Evolutionary conservation across 2,113 vertebrate species (phyloP).

Genomic region (Polypterus bichir): DNA sequence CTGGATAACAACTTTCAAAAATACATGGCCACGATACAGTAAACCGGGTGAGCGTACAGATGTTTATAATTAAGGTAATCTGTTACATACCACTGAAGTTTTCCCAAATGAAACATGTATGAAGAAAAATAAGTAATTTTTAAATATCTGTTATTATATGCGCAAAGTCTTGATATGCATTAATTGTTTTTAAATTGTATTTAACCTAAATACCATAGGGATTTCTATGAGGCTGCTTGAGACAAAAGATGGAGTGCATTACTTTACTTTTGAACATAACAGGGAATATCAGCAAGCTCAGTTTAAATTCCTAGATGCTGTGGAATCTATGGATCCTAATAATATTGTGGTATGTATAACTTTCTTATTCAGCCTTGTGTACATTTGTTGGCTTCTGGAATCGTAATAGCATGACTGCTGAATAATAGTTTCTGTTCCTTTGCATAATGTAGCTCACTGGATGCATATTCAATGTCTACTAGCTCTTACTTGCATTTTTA

Average conservation of each 20-base stretch:
- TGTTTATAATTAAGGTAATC: not conserved
- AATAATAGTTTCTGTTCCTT: too few relatives aligned
- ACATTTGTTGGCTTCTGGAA: too few relatives aligned
- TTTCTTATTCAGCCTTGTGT: too few relatives aligned
- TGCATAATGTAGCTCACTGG: too few relatives aligned
- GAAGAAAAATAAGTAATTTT: too few relatives aligned
- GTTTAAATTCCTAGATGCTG: slow-evolving; percentile 83
- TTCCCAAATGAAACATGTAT: not conserved
- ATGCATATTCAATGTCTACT: too few relatives aligned
- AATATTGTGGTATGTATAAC: slow-evolving; percentile 74
- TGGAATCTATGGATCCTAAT: slow-evolving; percentile 95
- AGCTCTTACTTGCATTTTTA: too few relatives aligned
- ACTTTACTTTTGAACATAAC: slow-evolving; percentile 80
- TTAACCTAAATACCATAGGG: slow-evolving; percentile 41
- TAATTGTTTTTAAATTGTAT: not conserved
- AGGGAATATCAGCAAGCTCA: slow-evolving; percentile 92
- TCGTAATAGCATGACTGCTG: too few relatives aligned
- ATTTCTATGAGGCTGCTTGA: slow-evolving; percentile 78
- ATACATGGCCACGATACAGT: slow-evolving; percentile 84
- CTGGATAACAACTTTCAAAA: slow-evolving; percentile 78
- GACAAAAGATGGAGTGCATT: slow-evolving; percentile 61
- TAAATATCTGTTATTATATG: too few relatives aligned
- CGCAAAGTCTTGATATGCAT: too few relatives aligned
- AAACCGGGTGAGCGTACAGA: slow-evolving; percentile 61
- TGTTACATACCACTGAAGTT: not conserved